Conservation (phyloP, 2,113 vertebrate genomes). For the Alaudala cheleensis region DNA sequence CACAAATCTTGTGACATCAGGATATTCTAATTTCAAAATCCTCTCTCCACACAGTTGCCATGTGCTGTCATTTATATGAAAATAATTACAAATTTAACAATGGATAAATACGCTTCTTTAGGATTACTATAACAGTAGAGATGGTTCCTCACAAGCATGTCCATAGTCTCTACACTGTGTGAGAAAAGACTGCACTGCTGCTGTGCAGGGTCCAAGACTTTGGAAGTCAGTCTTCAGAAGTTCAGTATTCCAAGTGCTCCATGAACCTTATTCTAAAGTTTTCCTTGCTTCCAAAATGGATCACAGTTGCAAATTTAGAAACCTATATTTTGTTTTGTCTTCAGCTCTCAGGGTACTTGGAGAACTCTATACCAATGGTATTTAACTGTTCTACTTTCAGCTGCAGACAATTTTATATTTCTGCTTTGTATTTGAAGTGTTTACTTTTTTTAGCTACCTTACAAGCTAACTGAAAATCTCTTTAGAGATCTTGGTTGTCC, state of each 20-base stretch:
- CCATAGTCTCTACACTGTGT: background rate
- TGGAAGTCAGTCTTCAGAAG: background rate
- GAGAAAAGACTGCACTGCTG: background rate
- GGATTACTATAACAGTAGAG: background rate
- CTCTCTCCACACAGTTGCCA: background rate
- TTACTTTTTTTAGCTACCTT: background rate
- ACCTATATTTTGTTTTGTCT: background rate
- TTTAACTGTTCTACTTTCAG: background rate
- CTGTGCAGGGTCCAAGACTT: background rate
- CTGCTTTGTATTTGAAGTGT: background rate
- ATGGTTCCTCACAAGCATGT: background rate
- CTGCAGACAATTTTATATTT: background rate
- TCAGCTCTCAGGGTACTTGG: background rate
- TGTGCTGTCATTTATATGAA: background rate
- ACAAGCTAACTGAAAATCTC: background rate
- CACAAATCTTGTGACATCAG: background rate
- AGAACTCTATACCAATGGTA: background rate
- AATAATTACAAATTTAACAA: background rate
- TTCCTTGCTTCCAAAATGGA: background rate
- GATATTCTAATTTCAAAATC: background rate
- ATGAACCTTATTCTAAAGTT: background rate
- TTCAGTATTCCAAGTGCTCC: background rate
- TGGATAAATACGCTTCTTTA: background rate
- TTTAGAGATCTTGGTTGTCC: background rate
- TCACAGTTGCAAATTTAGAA: background rate